These are phyloP conservation scores for Ciona savignyi DNA, from an alignment of 23 tunicate genomes.

Conservation along the genomic window DNA sequence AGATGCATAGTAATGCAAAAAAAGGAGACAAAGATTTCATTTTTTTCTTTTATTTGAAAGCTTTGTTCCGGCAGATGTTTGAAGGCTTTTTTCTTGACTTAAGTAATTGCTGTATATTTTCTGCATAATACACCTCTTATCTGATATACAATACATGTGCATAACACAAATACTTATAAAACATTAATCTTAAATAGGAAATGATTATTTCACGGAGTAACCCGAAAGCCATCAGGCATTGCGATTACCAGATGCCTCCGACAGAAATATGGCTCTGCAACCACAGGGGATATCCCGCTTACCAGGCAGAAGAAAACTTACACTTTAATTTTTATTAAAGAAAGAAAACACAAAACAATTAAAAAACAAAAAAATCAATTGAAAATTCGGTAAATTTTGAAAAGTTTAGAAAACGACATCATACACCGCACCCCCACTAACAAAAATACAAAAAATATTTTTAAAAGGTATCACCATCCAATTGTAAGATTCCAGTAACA, in stretches of 20 bases:
- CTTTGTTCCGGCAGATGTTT: too few relatives aligned
- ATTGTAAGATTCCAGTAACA: too few relatives aligned
- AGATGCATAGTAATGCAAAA: background rate
- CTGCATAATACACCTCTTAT: background rate
- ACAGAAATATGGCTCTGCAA: background rate
- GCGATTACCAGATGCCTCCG: background rate
- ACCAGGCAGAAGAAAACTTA: background rate
- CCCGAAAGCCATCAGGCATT: background rate
- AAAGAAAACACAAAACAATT: too few relatives aligned
- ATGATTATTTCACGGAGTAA: background rate
- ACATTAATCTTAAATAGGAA: background rate
- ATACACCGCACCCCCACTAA: too few relatives aligned
- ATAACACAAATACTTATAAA: background rate
- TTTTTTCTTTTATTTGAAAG: background rate
- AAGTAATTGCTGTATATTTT: background rate
- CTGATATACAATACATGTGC: constrained; percentile 1
- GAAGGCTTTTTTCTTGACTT: too few relatives aligned
- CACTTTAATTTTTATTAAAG: too few relatives aligned
- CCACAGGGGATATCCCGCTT: background rate
- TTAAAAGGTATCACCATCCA: too few relatives aligned
- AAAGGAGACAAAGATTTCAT: too few relatives aligned
- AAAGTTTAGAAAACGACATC: too few relatives aligned
- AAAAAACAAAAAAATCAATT: too few relatives aligned
- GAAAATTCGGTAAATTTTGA: too few relatives aligned
- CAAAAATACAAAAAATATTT: too few relatives aligned